These are phyloP conservation scores for Pterostichus madidus DNA, from an alignment of 2,888 invertebrate genomes.

Conservation along the genomic window DNA sequence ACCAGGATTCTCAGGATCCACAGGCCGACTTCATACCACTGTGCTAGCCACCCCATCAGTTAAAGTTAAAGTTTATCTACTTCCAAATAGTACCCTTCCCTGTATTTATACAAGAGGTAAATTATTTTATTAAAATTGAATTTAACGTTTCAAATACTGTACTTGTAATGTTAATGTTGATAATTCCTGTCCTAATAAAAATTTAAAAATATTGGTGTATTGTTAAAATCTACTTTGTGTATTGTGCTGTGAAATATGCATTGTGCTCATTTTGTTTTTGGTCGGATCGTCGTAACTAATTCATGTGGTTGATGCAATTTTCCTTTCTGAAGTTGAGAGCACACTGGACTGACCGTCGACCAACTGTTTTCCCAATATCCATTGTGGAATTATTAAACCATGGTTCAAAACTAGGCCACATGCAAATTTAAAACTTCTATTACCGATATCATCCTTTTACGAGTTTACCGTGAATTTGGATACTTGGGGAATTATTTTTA, in stretches of 20 bases:
- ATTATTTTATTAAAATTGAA: too few relatives aligned
- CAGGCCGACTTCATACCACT: too few relatives aligned
- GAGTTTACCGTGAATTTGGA: too few relatives aligned
- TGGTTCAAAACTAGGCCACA: constrained; percentile 27
- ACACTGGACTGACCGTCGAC: constrained; percentile 11
- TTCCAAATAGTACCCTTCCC: too few relatives aligned
- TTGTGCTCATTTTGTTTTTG: constrained; percentile 21
- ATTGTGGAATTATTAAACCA: constrained; percentile 15
- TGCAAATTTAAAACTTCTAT: constrained; percentile 43
- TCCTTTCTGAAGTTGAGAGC: constrained; percentile 8
- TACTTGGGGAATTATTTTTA: too few relatives aligned
- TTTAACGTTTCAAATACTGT: too few relatives aligned
- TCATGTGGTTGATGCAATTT: constrained; percentile 30
- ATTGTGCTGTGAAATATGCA: constrained; percentile 21
- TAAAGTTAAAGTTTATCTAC: too few relatives aligned
- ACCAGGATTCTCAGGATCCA: too few relatives aligned
- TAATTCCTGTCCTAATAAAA: too few relatives aligned
- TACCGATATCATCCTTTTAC: constrained; percentile 11
- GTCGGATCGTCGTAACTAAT: constrained; percentile 5
- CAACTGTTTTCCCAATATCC: background rate
- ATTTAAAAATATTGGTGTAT: background rate
- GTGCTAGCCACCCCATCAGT: too few relatives aligned
- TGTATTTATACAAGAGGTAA: too few relatives aligned
- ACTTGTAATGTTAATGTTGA: too few relatives aligned
- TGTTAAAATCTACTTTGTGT: constrained; percentile 8